Evolutionary conservation across 2,888 invertebrate species (phyloP), one percentile per base, ranked within the genome.

Genomic region (Drosophila emarginata): DNA sequence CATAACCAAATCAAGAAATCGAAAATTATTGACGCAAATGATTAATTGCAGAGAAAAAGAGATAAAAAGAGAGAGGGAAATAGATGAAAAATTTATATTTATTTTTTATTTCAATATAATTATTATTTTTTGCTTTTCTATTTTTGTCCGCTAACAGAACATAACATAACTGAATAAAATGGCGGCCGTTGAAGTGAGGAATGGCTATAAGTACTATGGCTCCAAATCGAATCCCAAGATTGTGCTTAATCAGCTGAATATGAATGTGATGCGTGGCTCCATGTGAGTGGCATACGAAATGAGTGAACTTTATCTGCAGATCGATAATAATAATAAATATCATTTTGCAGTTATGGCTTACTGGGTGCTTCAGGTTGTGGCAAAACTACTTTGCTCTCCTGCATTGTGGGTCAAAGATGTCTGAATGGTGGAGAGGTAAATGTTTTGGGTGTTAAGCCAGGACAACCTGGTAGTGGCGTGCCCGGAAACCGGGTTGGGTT

Each of bases 341-440:
- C 7, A 4, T 11, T 5, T 1, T 39, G 0, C 45, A 96, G 96
- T 84, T 98, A 97, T 90, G 97, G 97, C 28, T 93, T 98, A 6
- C 93, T 98, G 18, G 98, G 97, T 1, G 96, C 97, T 0, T 97
- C 97, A 79, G 97, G 97, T 5, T 97, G 97, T 89, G 97, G 97
- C 4, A 98, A 97, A 90, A 97, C 97, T 0, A 97, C 98, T 0
- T 92, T 98, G 3, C 93, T 98, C 7, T 95, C 96, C 59, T 96
- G 96, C 91, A 94, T 97, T 76, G 96, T 97, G 5, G 97, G 97
- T 0, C 93, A 96, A 76, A 93, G 95, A 70, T 92, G 93, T 60
- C 92, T 97, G 50, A 94, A 96, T 90, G 93, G 93, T 15, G 97
- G 97, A 0, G 93, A 94, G 14, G 92, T 97, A 7, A 93, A 94